Evolutionary conservation across 2,797 vertebrate genomes (phyloP).

Genomic region (Sebastes nivosus): DNA sequence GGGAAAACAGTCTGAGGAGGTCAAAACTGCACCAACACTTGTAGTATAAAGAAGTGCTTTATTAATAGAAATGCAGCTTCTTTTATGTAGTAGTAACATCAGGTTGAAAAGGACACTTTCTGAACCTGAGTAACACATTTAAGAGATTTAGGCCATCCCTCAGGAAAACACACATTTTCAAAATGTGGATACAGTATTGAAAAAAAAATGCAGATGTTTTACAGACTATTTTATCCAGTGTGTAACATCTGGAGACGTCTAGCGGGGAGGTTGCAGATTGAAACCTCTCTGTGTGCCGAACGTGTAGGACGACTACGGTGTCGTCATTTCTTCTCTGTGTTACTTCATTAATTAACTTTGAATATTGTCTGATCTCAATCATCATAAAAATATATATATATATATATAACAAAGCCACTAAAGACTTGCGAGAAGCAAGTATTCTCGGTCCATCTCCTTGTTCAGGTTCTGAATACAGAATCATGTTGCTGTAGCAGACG

Average conservation of each 20-base stretch:
- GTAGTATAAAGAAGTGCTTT: too few relatives aligned
- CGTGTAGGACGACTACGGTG: too few relatives aligned
- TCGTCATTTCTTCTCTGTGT: background rate
- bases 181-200: too few relatives aligned
- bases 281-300: background rate
- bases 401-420: conserved; percentile 19
- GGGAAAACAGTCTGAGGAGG: too few relatives aligned
- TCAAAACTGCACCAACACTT: too few relatives aligned
- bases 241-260: too few relatives aligned
- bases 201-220: too few relatives aligned
- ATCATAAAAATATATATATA: too few relatives aligned
- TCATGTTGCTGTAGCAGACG: conserved; percentile 33
- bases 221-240: background rate
- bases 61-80: too few relatives aligned
- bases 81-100: background rate
- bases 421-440: conserved; percentile 9
- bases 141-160: background rate
- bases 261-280: too few relatives aligned
- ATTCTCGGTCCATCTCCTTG: conserved; percentile 22
- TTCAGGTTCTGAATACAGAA: conserved; percentile 49
- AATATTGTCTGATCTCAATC: conserved; percentile 11
- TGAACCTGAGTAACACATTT: background rate
- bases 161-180: background rate
- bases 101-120: background rate
- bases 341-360: conserved; percentile 7